Evolutionary conservation across 2,888 invertebrate genomes (phyloP), one percentile per base, ranked within the genome.

Genomic region (Frankliniella fusca): DNA sequence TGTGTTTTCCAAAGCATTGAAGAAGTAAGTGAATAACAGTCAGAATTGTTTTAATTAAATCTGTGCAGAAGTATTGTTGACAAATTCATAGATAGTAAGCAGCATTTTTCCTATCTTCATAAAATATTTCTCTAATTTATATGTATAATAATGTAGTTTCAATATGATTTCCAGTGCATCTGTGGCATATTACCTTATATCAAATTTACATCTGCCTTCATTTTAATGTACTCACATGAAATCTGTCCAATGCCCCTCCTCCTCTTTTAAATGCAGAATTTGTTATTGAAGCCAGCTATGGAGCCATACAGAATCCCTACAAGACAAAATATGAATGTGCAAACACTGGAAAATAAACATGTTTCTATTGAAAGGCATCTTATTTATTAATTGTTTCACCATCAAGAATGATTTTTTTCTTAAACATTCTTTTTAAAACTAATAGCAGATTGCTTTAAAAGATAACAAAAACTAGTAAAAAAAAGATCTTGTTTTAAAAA

Each of bases 101-200:
- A 2, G 70, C 70, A 76, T 76, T 76, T 38, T 76, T 76, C 70
- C 23, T 76, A 76, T 76, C 70, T 76, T 76, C 70, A 76, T 76
- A 76, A 76, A 76, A 76, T 76, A 76, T 76, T 76, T 76, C 70
- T 76, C 27, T 76, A 76, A 76, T 76, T 76, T 76, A 76, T 76
- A 76, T 76, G 23, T 27, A 76, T 76, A 76, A 12, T 76, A 76
- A 10, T 76, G 70, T 76, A 76, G 70, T 12, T 76, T 27, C 70
- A n/a, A 27, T 54, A 76, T 12, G 9, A 12, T 76, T 76, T 76
- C 70, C 70, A 76, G 70, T 76, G 70, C 27, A 12, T 76, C 18
- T 61, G 61, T 61, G n/a, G 61, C 61, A 61, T 61, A 7, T 7
- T 20, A 1, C 20, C 18, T 61, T 18, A 61, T 2, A 20, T 61